Base-by-base conservation (phyloP, 2,888 invertebrate species). In the Trachelus iudaicus region DNA sequence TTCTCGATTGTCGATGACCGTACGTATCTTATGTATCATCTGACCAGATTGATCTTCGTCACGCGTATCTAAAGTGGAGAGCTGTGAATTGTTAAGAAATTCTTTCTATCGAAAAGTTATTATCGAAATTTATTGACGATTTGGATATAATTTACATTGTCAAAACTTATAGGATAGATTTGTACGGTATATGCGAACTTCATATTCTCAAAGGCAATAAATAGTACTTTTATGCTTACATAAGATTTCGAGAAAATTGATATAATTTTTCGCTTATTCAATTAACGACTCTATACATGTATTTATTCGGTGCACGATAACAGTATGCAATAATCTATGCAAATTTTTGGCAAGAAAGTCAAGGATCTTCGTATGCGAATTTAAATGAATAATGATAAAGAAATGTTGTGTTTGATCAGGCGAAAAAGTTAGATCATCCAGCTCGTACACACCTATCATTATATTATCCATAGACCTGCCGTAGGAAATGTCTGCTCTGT, bases 71-170 rank as follows among this genome's bases (percentile, higher is more conserved):
- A 2, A 15, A 15, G 4, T 40, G 15, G 6, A 15, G 40, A 40
- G 40, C 0, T 40, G 15, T 40, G 40, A 77, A 79, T 80, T 80
- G 79, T 71, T 30, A 33, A 69, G 71, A 79, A 40, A 83, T 84
- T 81, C 83, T 85, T 85, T 79, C 80, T 80, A 85, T 87, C 83
- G 35, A 85, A 85, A 81, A 82, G 81, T 82, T 83, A 86, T 86
- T 86, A 86, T 83, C 79, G 83, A 79, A 37, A 12, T 12, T 37
- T 15, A 15, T 15, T 40, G 40, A 15, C 15, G 1, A 15, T 15
- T 40, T 40, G 1, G 15, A 0, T 15, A 15, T 37, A 13, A 13
- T 40, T 40, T 15, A 4, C 40, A 40, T 40, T 40, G 40, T 40
- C 1, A 15, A 15, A 40, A 15, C 4, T 0, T 40, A 15, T 40